Percentiles rank a stretch among this genome's conserved stretches.
Conservation (phyloP, 2,888 invertebrate species). For the Agrotis segetum region DNA sequence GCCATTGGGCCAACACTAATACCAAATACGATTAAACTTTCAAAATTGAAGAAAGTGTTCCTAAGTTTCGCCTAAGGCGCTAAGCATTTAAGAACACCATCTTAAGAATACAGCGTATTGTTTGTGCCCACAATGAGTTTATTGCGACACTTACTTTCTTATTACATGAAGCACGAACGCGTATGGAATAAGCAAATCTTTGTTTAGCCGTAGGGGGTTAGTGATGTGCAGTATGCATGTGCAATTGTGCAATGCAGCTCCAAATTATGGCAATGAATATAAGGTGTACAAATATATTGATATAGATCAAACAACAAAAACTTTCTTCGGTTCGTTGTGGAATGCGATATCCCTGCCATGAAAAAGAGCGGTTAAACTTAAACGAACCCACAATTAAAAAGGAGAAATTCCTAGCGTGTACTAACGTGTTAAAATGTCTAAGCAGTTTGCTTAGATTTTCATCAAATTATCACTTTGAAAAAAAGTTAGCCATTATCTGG, state of each 20-base stretch:
- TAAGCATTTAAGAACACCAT: slow-evolving; percentile 61
- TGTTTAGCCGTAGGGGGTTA: slow-evolving; percentile 23
- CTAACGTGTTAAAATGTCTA: no score
- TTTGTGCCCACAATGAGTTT: slow-evolving; percentile 68
- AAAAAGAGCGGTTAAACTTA: background rate
- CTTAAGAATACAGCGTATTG: slow-evolving; percentile 73
- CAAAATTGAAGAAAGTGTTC: slow-evolving; percentile 64
- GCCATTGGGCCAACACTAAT: background rate
- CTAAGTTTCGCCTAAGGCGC: slow-evolving; percentile 56
- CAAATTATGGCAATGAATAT: slow-evolving; percentile 8
- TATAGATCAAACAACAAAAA: background rate
- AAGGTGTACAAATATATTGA: background rate
- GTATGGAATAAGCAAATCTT: slow-evolving; percentile 32
- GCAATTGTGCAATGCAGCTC: slow-evolving; percentile 32
- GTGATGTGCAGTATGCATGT: slow-evolving; percentile 23
- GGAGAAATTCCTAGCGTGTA: no score
- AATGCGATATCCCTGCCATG: no score
- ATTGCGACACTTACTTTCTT: slow-evolving; percentile 67
- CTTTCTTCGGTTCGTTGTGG: background rate
- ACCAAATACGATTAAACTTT: slow-evolving; percentile 62
- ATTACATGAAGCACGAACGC: slow-evolving; percentile 49
- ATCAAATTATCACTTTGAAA: no score
- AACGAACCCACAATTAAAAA: no score
- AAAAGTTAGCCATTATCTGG: no score
- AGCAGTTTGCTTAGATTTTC: no score